Conservation (phyloP, 2,113 vertebrate species). For the Piaya cayana region DNA sequence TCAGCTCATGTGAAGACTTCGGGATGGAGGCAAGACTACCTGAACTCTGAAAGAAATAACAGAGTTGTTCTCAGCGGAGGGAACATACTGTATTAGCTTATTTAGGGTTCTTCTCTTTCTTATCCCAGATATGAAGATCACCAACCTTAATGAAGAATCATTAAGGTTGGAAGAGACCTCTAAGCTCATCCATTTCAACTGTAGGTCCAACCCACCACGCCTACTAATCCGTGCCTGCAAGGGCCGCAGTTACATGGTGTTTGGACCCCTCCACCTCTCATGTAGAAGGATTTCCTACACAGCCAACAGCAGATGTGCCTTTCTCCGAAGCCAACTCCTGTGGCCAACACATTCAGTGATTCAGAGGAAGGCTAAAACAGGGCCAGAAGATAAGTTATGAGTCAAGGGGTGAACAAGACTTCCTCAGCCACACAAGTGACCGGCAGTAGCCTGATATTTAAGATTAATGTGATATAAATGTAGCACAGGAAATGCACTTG, state of each 20-base stretch:
- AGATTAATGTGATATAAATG: not conserved
- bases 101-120: not conserved
- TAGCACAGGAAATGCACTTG: not conserved
- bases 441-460: not conserved
- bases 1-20: not conserved
- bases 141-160: too few relatives aligned
- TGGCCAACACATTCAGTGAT: not conserved
- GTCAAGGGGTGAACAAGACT: not conserved
- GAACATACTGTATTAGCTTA: not conserved
- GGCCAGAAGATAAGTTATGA: not conserved
- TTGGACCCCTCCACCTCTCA: not conserved
- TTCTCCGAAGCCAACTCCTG: not conserved
- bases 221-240: too few relatives aligned
- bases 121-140: too few relatives aligned
- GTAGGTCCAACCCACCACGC: too few relatives aligned
- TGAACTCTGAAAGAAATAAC: not conserved
- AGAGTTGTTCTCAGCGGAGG: not conserved
- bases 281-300: not conserved
- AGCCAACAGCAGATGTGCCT: not conserved
- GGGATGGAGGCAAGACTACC: not conserved
- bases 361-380: not conserved
- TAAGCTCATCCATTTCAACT: too few relatives aligned
- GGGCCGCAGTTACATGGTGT: too few relatives aligned
- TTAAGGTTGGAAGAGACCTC: too few relatives aligned
- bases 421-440: not conserved